These are phyloP conservation scores for Heliocidaris tuberculata DNA, from an alignment of 35 echinoderm and acorn worm species.

Conservation along the genomic window DNA sequence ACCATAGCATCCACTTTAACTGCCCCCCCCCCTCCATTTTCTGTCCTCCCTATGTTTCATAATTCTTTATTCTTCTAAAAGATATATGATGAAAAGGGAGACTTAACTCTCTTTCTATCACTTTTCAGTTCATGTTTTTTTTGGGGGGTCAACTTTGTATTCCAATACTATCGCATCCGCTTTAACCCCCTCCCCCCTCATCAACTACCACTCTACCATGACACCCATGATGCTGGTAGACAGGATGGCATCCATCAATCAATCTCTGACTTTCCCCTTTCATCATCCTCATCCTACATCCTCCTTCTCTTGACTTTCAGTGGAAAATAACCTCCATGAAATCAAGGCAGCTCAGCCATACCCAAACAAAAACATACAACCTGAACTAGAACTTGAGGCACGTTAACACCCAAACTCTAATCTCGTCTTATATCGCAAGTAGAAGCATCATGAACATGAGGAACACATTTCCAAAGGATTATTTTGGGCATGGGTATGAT, in stretches of 20 bases:
- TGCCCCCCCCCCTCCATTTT: too few relatives aligned
- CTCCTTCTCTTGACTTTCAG: background rate
- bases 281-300: background rate
- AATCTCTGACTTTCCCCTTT: background rate
- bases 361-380: conserved; percentile 33
- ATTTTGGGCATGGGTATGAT: too few relatives aligned
- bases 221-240: background rate
- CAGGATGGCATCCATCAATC: background rate
- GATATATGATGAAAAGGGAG: too few relatives aligned
- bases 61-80: too few relatives aligned
- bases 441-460: too few relatives aligned
- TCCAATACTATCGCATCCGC: background rate
- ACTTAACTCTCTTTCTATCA: too few relatives aligned
- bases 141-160: too few relatives aligned
- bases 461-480: too few relatives aligned
- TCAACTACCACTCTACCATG: background rate
- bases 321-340: conserved; percentile 15
- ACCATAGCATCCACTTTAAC: too few relatives aligned
- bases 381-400: background rate
- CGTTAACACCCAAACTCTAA: background rate
- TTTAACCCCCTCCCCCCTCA: background rate
- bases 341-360: conserved; percentile 22
- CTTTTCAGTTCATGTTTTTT: too few relatives aligned
- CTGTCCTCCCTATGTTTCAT: too few relatives aligned
- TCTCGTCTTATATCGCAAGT: too few relatives aligned